These are phyloP conservation scores for Neoitamus cyanurus DNA, from an alignment of 2,888 invertebrate species.

Conservation along the genomic window DNA sequence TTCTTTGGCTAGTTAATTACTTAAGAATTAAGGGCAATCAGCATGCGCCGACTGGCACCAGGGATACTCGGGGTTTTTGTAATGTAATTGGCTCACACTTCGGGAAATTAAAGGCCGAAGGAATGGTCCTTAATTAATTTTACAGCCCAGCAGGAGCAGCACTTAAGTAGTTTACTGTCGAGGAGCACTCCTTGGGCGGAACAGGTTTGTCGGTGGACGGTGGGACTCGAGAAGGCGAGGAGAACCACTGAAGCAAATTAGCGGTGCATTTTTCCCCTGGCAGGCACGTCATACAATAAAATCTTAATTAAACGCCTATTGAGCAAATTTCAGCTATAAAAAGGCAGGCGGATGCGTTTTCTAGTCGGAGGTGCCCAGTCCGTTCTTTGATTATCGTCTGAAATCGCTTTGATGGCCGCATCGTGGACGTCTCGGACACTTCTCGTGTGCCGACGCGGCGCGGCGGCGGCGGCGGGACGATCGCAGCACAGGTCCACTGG, in stretches of 20 bases:
- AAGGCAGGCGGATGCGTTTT: background rate
- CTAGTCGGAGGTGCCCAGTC: background rate
- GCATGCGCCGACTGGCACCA: background rate
- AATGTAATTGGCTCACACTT: background rate
- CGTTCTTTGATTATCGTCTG: background rate
- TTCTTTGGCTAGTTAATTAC: background rate
- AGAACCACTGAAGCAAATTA: background rate
- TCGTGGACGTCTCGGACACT: background rate
- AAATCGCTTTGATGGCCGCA: background rate
- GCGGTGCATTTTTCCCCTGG: background rate
- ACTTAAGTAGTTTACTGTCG: background rate
- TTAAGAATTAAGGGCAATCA: background rate
- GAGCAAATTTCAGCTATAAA: constrained; percentile 8
- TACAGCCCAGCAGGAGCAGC: background rate
- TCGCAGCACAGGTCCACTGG: background rate
- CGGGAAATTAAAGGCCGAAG: background rate
- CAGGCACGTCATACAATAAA: background rate
- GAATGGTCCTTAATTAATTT: background rate
- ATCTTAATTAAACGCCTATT: constrained; percentile 36
- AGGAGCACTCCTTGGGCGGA: background rate
- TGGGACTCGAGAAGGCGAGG: background rate
- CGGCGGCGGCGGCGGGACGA: too few species aligned
- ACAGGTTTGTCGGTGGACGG: too few species aligned
- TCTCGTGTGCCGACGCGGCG: too few species aligned
- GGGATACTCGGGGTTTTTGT: background rate